Conservation (phyloP, 2,113 vertebrate genomes). For the Dromiciops gliroides region DNA sequence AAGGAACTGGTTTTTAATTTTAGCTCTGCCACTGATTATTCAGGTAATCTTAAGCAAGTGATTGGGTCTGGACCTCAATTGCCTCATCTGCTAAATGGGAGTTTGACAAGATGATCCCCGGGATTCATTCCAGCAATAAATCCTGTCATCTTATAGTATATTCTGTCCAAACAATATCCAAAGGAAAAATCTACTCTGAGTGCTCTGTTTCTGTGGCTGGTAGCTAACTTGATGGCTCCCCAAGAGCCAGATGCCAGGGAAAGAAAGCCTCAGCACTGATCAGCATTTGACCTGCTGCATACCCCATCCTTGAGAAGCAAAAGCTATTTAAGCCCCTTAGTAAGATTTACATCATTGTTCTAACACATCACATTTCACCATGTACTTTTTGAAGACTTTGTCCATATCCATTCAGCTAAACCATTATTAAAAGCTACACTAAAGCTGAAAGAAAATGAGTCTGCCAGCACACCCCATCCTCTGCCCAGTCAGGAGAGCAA, state of each 20-base stretch:
- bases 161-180: background rate
- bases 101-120: background rate
- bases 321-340: conserved; percentile 31
- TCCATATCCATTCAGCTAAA: conserved; percentile 31
- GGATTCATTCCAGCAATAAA: background rate
- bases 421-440: conserved; percentile 46
- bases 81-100: background rate
- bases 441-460: conserved; percentile 53
- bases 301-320: conserved; percentile 10
- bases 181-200: background rate
- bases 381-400: conserved; percentile 23
- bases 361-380: conserved; percentile 43
- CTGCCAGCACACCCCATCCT: background rate
- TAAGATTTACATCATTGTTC: conserved; percentile 45
- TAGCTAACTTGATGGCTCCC: background rate
- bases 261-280: conserved; percentile 3
- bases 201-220: background rate
- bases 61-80: background rate
- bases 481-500: conserved; percentile 33
- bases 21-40: background rate
- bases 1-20: background rate
- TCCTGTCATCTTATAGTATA: background rate
- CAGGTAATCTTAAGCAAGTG: background rate
- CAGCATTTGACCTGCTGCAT: background rate
- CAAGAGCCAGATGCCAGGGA: background rate